These are phyloP conservation scores for Mongoloraphidia duomilia DNA, from an alignment of 2,888 invertebrate species.

Conservation along the genomic window DNA sequence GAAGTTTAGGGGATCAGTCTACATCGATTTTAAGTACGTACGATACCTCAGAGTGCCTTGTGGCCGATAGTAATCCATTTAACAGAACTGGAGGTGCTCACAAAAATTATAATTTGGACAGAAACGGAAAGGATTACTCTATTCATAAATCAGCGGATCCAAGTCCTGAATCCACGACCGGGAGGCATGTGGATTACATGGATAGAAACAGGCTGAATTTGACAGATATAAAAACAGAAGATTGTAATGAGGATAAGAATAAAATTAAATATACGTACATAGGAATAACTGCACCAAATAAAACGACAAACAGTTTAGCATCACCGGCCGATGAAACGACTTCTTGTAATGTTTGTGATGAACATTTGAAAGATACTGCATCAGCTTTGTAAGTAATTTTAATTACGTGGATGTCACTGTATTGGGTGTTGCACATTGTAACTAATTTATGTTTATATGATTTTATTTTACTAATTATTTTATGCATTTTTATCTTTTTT, in stretches of 20 bases:
- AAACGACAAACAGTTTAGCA: background rate
- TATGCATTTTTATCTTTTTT: too few species aligned
- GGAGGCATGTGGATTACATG: background rate
- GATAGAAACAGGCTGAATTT: too few species aligned
- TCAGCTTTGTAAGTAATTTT: background rate
- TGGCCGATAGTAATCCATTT: slow-evolving; percentile 6
- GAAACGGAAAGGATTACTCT: background rate
- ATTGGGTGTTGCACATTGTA: too few species aligned
- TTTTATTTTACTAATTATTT: too few species aligned
- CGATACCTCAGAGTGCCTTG: slow-evolving; percentile 7
- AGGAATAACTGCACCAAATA: slow-evolving; percentile 23
- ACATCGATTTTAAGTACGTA: slow-evolving; percentile 4
- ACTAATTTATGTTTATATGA: too few species aligned
- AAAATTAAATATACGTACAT: slow-evolving; percentile 26
- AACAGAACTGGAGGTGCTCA: background rate
- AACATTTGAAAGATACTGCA: background rate
- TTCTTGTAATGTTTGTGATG: background rate
- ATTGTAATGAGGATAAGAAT: slow-evolving; percentile 12
- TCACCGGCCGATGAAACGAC: background rate
- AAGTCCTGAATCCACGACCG: background rate
- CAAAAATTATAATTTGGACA: background rate
- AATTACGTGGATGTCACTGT: slow-evolving; percentile 21
- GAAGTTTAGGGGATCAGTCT: slow-evolving; percentile 23
- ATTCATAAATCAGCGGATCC: background rate
- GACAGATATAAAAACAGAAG: too few species aligned